Evolutionary conservation across 2,888 invertebrate species (phyloP).

Genomic region (Mesochorus sp.): DNA sequence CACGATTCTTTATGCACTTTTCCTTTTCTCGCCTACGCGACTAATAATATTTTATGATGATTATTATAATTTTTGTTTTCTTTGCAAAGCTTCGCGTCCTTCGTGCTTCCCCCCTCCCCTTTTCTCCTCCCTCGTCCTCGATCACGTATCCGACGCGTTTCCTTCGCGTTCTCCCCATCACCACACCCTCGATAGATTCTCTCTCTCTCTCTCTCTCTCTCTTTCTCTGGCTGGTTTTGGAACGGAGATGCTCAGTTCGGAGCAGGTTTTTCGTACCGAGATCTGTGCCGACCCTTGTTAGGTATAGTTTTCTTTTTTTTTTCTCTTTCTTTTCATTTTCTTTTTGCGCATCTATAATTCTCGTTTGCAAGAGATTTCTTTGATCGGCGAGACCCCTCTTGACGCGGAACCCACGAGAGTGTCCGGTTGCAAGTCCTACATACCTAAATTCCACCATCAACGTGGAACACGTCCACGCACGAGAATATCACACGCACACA

Average conservation of each 20-base stretch:
- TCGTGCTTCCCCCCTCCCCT: conserved; percentile 19
- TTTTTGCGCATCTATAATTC: no score
- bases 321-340: conserved; percentile 10
- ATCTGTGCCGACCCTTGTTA: conserved; percentile 41
- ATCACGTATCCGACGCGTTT: conserved; percentile 28
- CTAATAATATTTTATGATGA: conserved; percentile 14
- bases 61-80: conserved; percentile 11
- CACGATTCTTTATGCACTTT: conserved; percentile 23
- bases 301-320: not conserved
- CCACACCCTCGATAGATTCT: no score
- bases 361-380: conserved; percentile 45
- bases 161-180: conserved; percentile 20
- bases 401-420: conserved; percentile 23
- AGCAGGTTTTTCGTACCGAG: conserved; percentile 48
- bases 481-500: no score
- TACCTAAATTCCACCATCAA: conserved; percentile 42
- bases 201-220: conserved; percentile 9
- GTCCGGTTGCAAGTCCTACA: conserved; percentile 56
- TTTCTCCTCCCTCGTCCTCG: not conserved
- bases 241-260: conserved; percentile 38
- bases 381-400: conserved; percentile 4
- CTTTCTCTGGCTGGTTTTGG: conserved; percentile 31
- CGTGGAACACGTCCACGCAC: not conserved
- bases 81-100: conserved; percentile 26
- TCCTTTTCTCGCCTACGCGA: conserved; percentile 18